A percentile compares a stretch with the other conserved stretches of the same genome.
Evolutionary conservation across 35 echinoderm and acorn worm species (phyloP).

Genomic region (Apostichopus californicus): DNA sequence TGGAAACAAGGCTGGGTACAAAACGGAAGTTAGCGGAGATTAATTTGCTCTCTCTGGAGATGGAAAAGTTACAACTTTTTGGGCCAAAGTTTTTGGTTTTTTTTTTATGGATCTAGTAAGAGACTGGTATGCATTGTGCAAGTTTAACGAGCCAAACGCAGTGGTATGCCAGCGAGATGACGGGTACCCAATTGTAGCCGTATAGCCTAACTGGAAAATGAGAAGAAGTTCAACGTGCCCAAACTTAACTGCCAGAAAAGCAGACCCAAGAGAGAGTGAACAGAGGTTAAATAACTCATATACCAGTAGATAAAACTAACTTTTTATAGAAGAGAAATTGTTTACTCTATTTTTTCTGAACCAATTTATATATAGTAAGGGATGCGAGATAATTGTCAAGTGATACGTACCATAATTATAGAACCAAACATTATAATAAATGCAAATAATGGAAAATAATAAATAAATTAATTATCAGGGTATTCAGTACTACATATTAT

Average conservation of each 20-base stretch:
- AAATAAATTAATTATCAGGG: too few relatives aligned
- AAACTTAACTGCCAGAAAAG: slow-evolving; percentile 7
- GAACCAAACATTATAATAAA: too few relatives aligned
- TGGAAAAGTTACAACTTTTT: slow-evolving; percentile 46
- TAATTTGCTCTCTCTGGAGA: slow-evolving; percentile 61
- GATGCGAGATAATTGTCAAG: neutral
- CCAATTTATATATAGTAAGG: neutral
- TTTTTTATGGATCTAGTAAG: slow-evolving; percentile 24
- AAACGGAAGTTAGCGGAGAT: slow-evolving; percentile 58
- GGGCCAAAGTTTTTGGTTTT: slow-evolving; percentile 26
- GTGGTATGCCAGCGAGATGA: neutral
- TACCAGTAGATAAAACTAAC: neutral
- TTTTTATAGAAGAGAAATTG: neutral
- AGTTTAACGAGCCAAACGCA: neutral
- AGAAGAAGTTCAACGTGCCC: neutral
- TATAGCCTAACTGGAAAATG: neutral
- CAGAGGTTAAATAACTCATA: slow-evolving; percentile 27
- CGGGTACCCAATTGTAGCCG: neutral
- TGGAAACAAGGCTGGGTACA: slow-evolving; percentile 31
- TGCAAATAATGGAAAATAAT: too few relatives aligned
- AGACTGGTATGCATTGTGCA: neutral
- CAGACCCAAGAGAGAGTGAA: neutral
- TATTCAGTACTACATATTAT: too few relatives aligned
- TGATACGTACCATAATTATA: neutral
- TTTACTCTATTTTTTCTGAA: neutral